A percentile compares a stretch with the other conserved stretches of the same genome.
Evolutionary conservation across 2,113 vertebrate species (phyloP).

Genomic region (Crotalus horridus): DNA sequence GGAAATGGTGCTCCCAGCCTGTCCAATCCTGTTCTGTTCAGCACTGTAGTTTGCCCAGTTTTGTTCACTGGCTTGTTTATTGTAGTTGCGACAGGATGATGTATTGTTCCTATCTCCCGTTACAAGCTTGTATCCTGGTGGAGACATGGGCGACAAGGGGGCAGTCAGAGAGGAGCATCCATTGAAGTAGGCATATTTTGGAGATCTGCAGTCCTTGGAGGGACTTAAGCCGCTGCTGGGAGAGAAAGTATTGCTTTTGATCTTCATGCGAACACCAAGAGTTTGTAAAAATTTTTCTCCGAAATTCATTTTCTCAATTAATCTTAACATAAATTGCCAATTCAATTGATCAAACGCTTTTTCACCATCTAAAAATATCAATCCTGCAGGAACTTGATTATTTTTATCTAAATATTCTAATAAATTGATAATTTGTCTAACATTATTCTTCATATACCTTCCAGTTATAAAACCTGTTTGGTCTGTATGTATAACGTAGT

Average conservation of each 20-base stretch:
- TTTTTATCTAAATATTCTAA: too few relatives aligned
- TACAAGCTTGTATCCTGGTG: conserved; percentile 96
- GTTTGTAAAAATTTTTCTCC: too few relatives aligned
- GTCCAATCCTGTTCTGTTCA: conserved; percentile 94
- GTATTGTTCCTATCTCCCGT: conserved; percentile 94
- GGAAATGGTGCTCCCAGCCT: conserved; percentile 96
- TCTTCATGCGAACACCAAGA: conserved; percentile 90
- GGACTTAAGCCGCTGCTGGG: conserved; percentile 77
- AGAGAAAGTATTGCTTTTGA: conserved; percentile 73
- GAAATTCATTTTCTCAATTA: too few relatives aligned
- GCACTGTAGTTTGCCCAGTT: conserved; percentile 99
- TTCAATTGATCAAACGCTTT: too few relatives aligned
- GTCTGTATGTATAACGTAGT: too few relatives aligned
- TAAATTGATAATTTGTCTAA: too few relatives aligned
- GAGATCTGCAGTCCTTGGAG: conserved; percentile 85
- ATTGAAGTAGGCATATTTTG: conserved; percentile 96
- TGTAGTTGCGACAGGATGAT: conserved; percentile 93
- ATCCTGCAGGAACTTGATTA: too few relatives aligned
- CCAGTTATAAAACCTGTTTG: too few relatives aligned
- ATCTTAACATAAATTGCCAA: too few relatives aligned
- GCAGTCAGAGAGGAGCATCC: conserved; percentile 93
- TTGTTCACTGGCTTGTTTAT: conserved; percentile 96
- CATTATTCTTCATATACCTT: too few relatives aligned
- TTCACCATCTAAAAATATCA: too few relatives aligned
- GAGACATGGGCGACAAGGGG: conserved; percentile 92